A percentile compares a stretch with the other conserved stretches of the same genome.
Conservation (phyloP, 2,888 invertebrate genomes). For the Eupithecia subfuscata region DNA sequence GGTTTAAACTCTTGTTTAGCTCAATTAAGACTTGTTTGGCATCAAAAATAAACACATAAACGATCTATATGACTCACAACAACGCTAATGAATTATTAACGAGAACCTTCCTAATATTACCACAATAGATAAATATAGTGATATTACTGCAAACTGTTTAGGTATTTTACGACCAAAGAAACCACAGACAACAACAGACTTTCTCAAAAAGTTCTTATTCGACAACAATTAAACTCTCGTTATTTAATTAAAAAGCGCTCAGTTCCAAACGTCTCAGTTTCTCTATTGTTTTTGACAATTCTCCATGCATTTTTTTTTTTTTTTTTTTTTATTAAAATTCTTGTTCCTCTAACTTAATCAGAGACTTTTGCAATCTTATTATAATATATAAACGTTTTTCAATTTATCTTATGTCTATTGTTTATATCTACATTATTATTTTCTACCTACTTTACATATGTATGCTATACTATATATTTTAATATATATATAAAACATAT, state of each 20-base stretch:
- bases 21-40: neutral
- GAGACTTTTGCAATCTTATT: no score
- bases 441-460: no score
- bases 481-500: no score
- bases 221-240: constrained; percentile 27
- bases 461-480: no score
- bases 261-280: constrained; percentile 13
- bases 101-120: neutral
- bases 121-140: no score
- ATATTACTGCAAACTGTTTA: no score
- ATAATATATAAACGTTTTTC: no score
- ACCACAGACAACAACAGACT: constrained; percentile 10
- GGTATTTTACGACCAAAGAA: neutral
- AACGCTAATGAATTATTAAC: no score
- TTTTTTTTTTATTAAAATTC: no score
- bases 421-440: no score
- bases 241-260: constrained; percentile 22
- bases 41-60: neutral
- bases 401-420: no score
- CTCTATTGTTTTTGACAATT: constrained; percentile 26
- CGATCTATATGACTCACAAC: neutral
- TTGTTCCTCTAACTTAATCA: no score
- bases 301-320: neutral
- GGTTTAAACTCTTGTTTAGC: neutral
- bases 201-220: constrained; percentile 22